Evolutionary conservation across 1,140 invertebrate species (phyloP).

Genomic region (Globodera ellingtonae): DNA sequence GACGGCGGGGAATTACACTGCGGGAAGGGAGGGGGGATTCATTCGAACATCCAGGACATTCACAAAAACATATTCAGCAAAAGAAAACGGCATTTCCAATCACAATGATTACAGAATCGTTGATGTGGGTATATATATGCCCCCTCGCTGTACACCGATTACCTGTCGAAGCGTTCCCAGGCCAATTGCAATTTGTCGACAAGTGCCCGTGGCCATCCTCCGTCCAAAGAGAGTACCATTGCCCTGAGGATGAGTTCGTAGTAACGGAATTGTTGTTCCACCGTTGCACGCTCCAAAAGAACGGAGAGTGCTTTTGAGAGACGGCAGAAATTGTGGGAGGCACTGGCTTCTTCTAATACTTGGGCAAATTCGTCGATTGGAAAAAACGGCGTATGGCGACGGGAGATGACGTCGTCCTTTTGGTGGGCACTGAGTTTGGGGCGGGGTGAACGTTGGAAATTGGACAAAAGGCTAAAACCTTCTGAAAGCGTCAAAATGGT

Average conservation of each 20-base stretch:
- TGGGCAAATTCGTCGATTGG: background rate
- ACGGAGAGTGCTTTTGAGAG: conserved; percentile 15
- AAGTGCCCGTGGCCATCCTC: conserved; percentile 20
- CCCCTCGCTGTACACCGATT: too few relatives aligned
- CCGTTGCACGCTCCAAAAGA: conserved; percentile 33
- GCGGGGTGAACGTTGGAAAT: background rate
- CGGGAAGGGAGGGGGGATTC: too few relatives aligned
- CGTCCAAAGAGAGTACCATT: conserved; percentile 41
- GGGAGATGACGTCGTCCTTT: background rate
- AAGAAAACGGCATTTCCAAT: too few relatives aligned
- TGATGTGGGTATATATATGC: too few relatives aligned
- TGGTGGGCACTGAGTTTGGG: background rate
- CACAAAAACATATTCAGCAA: too few relatives aligned
- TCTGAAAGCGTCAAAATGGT: conserved; percentile 24
- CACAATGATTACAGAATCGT: too few relatives aligned
- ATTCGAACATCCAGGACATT: too few relatives aligned
- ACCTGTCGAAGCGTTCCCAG: conserved; percentile 45
- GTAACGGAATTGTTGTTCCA: conserved; percentile 48
- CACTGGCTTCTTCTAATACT: conserved; percentile 12
- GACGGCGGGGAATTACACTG: conserved; percentile 46
- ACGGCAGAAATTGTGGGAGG: conserved; percentile 2
- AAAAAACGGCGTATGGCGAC: background rate
- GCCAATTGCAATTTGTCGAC: conserved; percentile 39
- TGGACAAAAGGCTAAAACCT: conserved; percentile 9
- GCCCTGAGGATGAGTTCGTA: conserved; percentile 45